A percentile compares a stretch with the other conserved stretches of the same genome.
phyloP scores from a whole-genome alignment of 2,888 invertebrate genomes.

The Stenchaetothrips biformis region DNA sequence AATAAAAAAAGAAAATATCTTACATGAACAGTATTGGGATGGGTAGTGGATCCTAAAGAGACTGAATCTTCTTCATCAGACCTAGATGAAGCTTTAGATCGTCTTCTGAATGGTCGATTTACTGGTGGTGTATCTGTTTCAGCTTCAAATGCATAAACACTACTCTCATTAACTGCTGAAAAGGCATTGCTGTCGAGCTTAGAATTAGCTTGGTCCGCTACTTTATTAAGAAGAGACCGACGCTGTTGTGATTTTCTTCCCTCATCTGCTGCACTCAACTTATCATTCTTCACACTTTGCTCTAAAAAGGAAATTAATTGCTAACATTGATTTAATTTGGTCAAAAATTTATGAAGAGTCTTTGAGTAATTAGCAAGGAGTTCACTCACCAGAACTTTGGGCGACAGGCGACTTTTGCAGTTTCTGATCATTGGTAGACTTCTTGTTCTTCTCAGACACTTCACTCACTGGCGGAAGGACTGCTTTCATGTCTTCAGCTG shows the following conservation, averaged over 20 bases:
- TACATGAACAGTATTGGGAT: not conserved
- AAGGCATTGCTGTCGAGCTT: conserved; percentile 55
- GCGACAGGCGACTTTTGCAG: too few species aligned
- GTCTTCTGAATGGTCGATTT: conserved; percentile 37
- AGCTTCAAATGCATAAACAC: conserved; percentile 67
- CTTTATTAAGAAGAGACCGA: not conserved
- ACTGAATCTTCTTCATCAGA: conserved; percentile 47
- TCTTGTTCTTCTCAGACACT: not conserved
- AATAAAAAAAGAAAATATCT: conserved; percentile 39
- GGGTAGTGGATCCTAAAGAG: not conserved
- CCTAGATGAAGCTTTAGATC: not conserved
- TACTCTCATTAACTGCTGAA: conserved; percentile 63
- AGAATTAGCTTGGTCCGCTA: conserved; percentile 37
- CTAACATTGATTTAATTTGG: not conserved
- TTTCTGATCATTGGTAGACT: too few species aligned
- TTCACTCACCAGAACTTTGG: too few species aligned
- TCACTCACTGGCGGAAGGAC: not conserved
- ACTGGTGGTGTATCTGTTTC: conserved; percentile 55
- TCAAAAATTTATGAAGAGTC: too few species aligned
- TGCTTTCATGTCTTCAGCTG: not conserved
- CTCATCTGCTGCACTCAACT: not conserved
- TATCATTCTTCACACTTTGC: not conserved
- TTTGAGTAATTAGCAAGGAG: too few species aligned
- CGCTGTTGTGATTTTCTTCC: not conserved
- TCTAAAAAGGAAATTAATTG: not conserved